Evolutionary conservation across 2,888 invertebrate genomes (phyloP).

Genomic region (Oithona nana): DNA sequence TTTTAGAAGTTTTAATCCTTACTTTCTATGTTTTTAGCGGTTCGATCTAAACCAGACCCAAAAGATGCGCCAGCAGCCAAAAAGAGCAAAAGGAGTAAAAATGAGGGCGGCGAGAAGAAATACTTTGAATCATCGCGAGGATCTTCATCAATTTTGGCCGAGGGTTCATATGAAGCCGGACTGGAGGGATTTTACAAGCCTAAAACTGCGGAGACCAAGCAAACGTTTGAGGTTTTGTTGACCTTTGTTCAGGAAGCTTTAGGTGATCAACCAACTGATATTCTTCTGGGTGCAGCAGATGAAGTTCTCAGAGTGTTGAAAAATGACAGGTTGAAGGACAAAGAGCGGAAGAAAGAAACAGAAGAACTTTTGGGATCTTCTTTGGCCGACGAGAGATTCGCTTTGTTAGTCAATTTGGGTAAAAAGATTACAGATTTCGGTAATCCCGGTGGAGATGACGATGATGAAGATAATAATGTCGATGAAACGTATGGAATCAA

Average conservation of each 20-base stretch:
- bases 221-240: conserved; percentile 85
- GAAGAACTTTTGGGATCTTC: conserved; percentile 55
- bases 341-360: conserved; percentile 76
- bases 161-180: background rate
- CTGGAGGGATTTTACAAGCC: conserved; percentile 59
- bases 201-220: conserved; percentile 88
- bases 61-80: background rate
- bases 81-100: background rate
- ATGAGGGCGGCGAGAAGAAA: background rate
- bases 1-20: background rate
- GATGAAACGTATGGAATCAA: conserved; percentile 98
- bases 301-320: conserved; percentile 87
- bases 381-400: conserved; percentile 76
- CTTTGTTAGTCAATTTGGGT: conserved; percentile 80
- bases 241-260: conserved; percentile 92
- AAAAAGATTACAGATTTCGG: conserved; percentile 98
- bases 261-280: conserved; percentile 88
- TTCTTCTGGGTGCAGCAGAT: conserved; percentile 96
- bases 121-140: background rate
- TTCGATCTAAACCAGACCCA: background rate
- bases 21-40: background rate
- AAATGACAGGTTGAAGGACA: conserved; percentile 81
- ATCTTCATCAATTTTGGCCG: background rate
- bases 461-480: conserved; percentile 57
- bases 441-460: conserved; percentile 24